Percentiles rank a stretch among this genome's conserved stretches.
These are phyloP conservation scores for Cryptomyrus ogoouensis DNA, from an alignment of 2,113 vertebrate species.

Conservation along the genomic window DNA sequence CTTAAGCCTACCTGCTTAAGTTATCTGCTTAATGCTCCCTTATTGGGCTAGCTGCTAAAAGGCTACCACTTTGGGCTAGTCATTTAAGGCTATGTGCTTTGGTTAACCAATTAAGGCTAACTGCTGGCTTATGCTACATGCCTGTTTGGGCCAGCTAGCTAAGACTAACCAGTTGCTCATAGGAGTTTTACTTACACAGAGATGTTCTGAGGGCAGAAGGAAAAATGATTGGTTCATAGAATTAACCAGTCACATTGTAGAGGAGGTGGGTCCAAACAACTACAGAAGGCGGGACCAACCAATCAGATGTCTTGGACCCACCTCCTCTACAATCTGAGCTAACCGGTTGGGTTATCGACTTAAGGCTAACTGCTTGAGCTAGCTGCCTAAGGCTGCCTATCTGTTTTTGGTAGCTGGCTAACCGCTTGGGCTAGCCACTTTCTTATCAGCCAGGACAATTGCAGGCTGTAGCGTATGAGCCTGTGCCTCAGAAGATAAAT, in stretches of 20 bases:
- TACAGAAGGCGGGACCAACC: no score
- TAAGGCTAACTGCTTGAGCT: neutral
- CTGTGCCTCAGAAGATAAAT: neutral
- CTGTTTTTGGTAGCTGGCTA: neutral
- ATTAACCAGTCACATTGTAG: no score
- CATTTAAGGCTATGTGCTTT: neutral
- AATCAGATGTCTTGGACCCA: no score
- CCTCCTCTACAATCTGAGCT: neutral
- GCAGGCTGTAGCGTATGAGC: slow-evolving; percentile 26
- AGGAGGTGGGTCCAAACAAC: no score
- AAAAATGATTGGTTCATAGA: no score
- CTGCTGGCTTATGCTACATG: neutral
- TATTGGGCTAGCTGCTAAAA: neutral
- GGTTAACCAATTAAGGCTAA: neutral
- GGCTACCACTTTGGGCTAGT: neutral
- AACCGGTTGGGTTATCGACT: neutral
- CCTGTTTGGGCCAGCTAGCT: neutral
- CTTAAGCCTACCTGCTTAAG: neutral
- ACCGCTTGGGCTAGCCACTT: neutral
- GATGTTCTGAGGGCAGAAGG: no score
- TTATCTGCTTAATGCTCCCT: neutral
- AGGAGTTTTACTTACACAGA: no score
- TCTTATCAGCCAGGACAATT: slow-evolving; percentile 9
- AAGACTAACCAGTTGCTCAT: neutral
- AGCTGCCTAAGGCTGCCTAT: neutral